A percentile compares a stretch with the other conserved stretches of the same genome.
Evolutionary conservation across 2,113 vertebrate species (phyloP).

Genomic region (Odocoileus hemionus): DNA sequence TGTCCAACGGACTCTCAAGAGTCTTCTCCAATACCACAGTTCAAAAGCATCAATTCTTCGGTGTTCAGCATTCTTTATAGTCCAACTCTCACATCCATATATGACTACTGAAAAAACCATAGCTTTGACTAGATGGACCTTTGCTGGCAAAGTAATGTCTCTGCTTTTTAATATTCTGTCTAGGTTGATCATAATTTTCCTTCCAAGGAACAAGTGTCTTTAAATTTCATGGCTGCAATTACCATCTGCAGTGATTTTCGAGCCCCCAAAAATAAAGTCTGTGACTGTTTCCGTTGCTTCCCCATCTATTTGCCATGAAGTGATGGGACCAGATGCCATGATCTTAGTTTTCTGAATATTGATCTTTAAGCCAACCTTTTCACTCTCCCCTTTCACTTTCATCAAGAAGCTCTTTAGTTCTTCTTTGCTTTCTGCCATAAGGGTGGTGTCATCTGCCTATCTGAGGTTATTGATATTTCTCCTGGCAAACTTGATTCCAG

Average conservation of each 20-base stretch:
- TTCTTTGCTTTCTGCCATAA: not conserved
- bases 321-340: not conserved
- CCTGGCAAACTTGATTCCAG: not conserved
- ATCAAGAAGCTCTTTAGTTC: not conserved
- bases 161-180: not conserved
- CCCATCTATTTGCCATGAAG: not conserved
- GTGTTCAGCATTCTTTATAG: not conserved
- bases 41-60: not conserved
- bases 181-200: not conserved
- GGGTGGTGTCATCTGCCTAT: not conserved
- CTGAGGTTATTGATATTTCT: not conserved
- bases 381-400: not conserved
- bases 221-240: not conserved
- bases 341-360: not conserved
- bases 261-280: not conserved
- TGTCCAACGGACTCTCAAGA: not conserved
- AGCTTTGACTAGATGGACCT: not conserved
- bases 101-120: not conserved
- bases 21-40: not conserved
- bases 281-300: not conserved
- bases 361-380: not conserved
- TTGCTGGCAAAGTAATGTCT: not conserved
- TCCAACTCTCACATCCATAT: not conserved
- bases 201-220: not conserved
- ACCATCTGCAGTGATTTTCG: not conserved